Evolutionary conservation across 2,797 vertebrate genomes (phyloP).

Genomic region (Enoplosus armatus): DNA sequence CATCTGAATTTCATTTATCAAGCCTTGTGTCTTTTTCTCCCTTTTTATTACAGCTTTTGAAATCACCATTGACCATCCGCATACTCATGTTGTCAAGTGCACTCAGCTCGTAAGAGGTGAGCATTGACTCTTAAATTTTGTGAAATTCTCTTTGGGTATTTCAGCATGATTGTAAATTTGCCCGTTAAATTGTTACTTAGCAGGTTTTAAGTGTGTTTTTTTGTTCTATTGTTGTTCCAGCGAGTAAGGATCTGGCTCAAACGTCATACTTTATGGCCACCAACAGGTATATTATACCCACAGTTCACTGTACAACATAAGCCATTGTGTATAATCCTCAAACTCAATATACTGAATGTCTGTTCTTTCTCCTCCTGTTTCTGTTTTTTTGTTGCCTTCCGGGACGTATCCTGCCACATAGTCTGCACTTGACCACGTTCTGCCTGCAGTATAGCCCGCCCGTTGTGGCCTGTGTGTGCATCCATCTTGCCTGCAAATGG

Average conservation of each 20-base stretch:
- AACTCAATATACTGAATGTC: conserved; percentile 61
- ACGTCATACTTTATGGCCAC: conserved; percentile 99
- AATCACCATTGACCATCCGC: conserved; percentile 97
- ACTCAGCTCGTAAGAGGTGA: conserved; percentile 96
- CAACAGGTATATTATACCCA: conserved; percentile 92
- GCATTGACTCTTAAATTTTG: conserved; percentile 52
- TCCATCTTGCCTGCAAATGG: conserved; percentile 99
- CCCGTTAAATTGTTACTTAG: not conserved
- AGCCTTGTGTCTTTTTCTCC: conserved; percentile 38
- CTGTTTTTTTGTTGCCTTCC: conserved; percentile 30
- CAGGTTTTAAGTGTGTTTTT: conserved; percentile 65
- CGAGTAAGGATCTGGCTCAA: conserved; percentile 99
- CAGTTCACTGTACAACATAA: conserved; percentile 24
- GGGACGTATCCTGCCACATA: conserved; percentile 75
- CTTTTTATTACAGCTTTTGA: conserved; percentile 90
- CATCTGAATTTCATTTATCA: conserved; percentile 31
- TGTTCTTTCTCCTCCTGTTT: conserved; percentile 34
- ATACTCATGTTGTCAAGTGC: conserved; percentile 97
- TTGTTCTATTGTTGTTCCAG: conserved; percentile 85
- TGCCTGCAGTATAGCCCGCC: conserved; percentile 99
- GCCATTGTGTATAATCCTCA: conserved; percentile 63
- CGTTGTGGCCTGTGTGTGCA: conserved; percentile 98
- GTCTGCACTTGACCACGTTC: conserved; percentile 99
- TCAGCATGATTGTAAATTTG: not conserved
- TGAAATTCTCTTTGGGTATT: not conserved